phyloP scores from a whole-genome alignment of 1,140 invertebrate genomes.

The Polyergus mexicanus region DNA sequence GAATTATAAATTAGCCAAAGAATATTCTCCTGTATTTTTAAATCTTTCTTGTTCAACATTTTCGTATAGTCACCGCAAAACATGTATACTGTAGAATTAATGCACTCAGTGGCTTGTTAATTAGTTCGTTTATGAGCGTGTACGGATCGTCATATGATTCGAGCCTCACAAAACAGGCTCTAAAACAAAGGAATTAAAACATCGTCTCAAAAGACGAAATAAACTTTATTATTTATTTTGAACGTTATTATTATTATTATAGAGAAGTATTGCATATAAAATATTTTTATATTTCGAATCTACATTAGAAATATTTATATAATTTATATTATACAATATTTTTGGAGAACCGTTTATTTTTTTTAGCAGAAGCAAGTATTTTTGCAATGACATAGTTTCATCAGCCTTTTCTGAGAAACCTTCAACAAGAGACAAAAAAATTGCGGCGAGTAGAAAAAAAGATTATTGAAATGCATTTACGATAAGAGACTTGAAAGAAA shows the following conservation, averaged over 20 bases:
- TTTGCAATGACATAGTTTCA: too few species aligned
- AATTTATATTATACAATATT: not conserved
- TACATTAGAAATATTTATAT: not conserved
- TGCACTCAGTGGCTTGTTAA: slow-evolving; percentile 46
- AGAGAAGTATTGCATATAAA: not conserved
- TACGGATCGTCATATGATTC: not conserved
- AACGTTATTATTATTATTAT: not conserved
- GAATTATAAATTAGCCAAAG: not conserved
- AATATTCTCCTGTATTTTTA: not conserved
- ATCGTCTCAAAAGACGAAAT: not conserved
- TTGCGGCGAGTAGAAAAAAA: not conserved
- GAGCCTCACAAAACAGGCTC: not conserved
- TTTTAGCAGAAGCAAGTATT: not conserved
- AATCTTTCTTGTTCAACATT: not conserved
- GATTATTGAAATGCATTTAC: not conserved
- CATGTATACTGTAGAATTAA: slow-evolving; percentile 46
- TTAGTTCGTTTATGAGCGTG: slow-evolving; percentile 21
- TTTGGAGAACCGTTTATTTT: not conserved
- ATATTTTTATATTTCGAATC: not conserved
- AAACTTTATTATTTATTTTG: not conserved
- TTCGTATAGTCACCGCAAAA: not conserved
- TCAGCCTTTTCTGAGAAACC: not conserved
- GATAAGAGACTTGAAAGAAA: not conserved
- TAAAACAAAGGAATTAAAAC: slow-evolving; percentile 9
- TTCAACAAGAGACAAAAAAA: not conserved